Base-by-base conservation (phyloP, 2,113 vertebrate species). In the Henicopernis longicauda region DNA sequence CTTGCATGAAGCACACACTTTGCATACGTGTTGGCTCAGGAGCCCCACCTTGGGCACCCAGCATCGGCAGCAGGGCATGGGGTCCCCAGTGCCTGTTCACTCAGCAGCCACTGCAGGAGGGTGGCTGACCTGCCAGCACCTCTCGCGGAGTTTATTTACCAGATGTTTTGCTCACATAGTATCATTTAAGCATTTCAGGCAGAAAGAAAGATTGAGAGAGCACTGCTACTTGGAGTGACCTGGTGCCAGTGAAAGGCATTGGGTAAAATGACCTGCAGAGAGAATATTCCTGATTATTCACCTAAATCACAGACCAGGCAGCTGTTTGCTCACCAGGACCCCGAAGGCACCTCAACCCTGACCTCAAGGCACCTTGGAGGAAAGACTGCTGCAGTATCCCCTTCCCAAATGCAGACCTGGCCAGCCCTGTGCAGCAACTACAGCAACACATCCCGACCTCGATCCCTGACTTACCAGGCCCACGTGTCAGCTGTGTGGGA, bases 401-500 rank as follows among this genome's bases (percentile, higher is more conserved):
- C 21, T 92, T 67, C 29, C 38, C 14, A 1, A 47, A 62, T 29
- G 23, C 29, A 66, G 25, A 15, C 18, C 31, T 31, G 19, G 42
- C 27, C 47, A 42, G 22, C 7, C 34, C 42, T 0, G 0, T 9
- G 16, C 59, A 89, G 49, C 67, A 77, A 47, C 44, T 42, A 8
- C 27, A 89, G 16, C 32, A 67, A n/a, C 7, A 13, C 18, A 27
- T 36, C 44, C 47, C 7, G 5, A 6, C 8, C 7, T 22, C 2
- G 0, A 11, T 5, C 40, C 22, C 25, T 3, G 36, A 38, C 2
- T 17, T 19, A 26, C 23, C n/a, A 71, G 58, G 38, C 57, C 15
- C 38, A 40, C 1, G 0, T 22, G 49, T 10, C 32, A 13, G 14
- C 57, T 3, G 2, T 0, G 0, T 5, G 6, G 63, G 19, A 34